Evolutionary conservation across 2,797 vertebrate species (phyloP), one percentile per base, ranked within the genome.

Genomic region (Rhadinocentrus ornatus): DNA sequence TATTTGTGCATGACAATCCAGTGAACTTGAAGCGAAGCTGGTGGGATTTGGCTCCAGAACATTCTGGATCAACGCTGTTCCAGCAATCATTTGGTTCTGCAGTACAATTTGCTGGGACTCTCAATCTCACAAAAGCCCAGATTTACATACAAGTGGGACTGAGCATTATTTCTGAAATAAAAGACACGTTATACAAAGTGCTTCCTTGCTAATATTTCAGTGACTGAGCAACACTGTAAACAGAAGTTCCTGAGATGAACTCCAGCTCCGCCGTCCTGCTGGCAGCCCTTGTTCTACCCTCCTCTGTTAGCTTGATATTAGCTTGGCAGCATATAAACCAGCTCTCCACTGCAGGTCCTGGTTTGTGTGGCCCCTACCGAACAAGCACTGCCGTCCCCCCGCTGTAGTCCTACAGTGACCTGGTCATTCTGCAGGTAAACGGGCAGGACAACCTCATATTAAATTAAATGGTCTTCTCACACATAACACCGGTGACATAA

Each of bases 1-100:
- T 29, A 32, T 57, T 41, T 56, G 18, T 26, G 69, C 44, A 67
- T 67, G 41, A 60, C 39, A 65, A 53, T 54, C 54, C 64, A 55
- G 20, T 57, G 53, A 32, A 41, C 44, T 67, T 29, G 62, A 46
- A 0, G 56, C 20, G 53, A 62, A 67, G 22, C 52, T 29, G 53
- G 55, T 22, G 27, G 44, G 46, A 50, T 64, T 16, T 22, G 58
- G 48, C 48, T 41, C 11, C 31, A 24, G 27, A 8, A n/a, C 2
- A 27, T 8, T 24, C 34, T 31, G 35, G n/a, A 20, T 22, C 50
- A n/a, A 2, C 32, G n/a, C 44, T 3, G 37, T 44, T 34, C 11
- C 35, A 58, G 67, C 48, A 53, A 56, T 37, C 56, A 37, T 59
- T 69, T 64, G 54, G n/a, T 63, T 44, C 34, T 5, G 55, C 73